These are phyloP conservation scores for Hipparchia semele DNA, from an alignment of 2,888 invertebrate genomes.

Conservation along the genomic window DNA sequence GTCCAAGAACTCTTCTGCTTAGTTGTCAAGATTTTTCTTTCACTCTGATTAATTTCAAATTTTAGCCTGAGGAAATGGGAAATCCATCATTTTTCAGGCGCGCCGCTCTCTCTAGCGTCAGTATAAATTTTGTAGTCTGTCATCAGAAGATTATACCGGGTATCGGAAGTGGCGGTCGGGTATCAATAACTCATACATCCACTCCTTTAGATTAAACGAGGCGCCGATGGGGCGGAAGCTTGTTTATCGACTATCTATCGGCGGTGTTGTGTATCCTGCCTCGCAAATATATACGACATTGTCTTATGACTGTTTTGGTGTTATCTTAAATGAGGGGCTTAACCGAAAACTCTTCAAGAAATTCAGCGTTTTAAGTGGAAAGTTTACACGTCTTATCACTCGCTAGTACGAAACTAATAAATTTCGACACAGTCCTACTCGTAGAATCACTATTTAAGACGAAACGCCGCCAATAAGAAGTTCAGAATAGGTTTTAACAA, in stretches of 20 bases:
- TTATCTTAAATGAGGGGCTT: background rate
- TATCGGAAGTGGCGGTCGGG: slow-evolving; percentile 11
- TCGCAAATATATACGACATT: slow-evolving; percentile 17
- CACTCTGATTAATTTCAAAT: background rate
- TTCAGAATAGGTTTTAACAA: too few species aligned
- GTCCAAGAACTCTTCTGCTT: too few species aligned
- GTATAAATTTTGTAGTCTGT: slow-evolving; percentile 22
- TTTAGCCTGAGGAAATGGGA: background rate
- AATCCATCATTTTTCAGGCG: background rate
- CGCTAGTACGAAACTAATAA: background rate
- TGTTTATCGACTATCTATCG: slow-evolving; percentile 30
- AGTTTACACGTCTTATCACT: too few species aligned
- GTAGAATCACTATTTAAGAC: too few species aligned
- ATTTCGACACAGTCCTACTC: background rate
- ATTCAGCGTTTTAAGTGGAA: background rate
- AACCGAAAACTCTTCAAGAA: background rate
- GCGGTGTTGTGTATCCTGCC: slow-evolving; percentile 7
- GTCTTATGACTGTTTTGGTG: slow-evolving; percentile 11
- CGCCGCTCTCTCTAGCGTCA: background rate
- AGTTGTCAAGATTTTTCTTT: background rate
- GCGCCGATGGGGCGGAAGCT: slow-evolving; percentile 41
- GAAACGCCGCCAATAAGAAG: too few species aligned
- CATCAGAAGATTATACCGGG: slow-evolving; percentile 26
- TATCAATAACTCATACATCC: slow-evolving; percentile 31
- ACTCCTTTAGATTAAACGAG: slow-evolving; percentile 42